These are phyloP conservation scores for Dioctria linearis DNA, from an alignment of 2,888 invertebrate genomes.

Conservation along the genomic window DNA sequence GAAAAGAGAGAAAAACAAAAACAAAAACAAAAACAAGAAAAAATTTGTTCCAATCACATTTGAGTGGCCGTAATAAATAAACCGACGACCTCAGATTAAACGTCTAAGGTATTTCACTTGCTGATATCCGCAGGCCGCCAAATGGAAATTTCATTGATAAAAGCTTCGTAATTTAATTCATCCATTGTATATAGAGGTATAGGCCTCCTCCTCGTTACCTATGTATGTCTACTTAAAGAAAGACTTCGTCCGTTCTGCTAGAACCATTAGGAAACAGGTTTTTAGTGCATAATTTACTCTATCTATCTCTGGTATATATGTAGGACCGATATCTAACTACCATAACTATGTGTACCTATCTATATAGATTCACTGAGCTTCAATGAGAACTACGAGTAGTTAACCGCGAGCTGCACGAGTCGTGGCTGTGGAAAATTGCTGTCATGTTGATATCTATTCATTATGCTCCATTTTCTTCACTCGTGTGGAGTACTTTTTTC, in stretches of 20 bases:
- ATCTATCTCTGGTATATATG: slow-evolving; percentile 14
- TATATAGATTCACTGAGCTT: neutral
- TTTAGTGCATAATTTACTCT: neutral
- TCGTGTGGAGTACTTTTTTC: no score
- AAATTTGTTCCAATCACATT: neutral
- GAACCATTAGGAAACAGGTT: neutral
- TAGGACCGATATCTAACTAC: neutral
- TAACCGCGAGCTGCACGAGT: slow-evolving; percentile 11
- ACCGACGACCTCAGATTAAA: slow-evolving; percentile 12
- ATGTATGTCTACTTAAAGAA: neutral
- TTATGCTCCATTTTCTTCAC: no score
- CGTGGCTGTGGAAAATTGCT: slow-evolving; percentile 7
- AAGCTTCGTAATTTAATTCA: slow-evolving; percentile 36
- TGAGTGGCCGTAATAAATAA: slow-evolving; percentile 28
- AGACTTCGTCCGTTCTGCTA: no score
- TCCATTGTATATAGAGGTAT: neutral
- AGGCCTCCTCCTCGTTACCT: neutral
- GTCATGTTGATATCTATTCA: neutral
- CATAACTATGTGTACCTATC: no score
- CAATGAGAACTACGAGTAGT: slow-evolving; percentile 14
- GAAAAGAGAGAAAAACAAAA: neutral
- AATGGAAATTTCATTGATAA: slow-evolving; percentile 34
- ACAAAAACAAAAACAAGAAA: no score
- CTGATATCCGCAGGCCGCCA: slow-evolving; percentile 21
- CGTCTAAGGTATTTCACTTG: slow-evolving; percentile 14